phyloP scores from a whole-genome alignment of 2,113 vertebrate genomes.

The Oryzias curvinotus region DNA sequence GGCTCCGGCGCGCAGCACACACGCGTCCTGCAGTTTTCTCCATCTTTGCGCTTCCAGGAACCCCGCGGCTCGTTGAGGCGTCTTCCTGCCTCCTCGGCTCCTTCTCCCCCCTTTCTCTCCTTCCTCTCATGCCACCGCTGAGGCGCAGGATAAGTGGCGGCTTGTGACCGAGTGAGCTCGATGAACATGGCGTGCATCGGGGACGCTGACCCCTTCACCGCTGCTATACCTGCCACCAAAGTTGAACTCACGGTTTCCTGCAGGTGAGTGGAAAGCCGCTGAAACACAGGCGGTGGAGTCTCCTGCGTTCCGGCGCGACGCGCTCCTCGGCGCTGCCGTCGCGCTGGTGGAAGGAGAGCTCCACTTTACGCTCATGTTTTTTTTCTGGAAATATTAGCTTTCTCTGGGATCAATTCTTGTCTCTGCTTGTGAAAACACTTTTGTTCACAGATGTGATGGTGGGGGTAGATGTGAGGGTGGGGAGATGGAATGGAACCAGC shows the following conservation, averaged over 20 bases:
- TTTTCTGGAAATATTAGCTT: too few relatives aligned
- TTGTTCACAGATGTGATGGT: too few relatives aligned
- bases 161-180: slow-evolving; percentile 58
- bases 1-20: slow-evolving; percentile 26
- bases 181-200: slow-evolving; percentile 87
- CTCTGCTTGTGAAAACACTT: too few relatives aligned
- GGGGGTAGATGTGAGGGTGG: neutral
- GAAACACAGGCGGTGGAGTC: neutral
- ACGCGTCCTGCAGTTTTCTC: slow-evolving; percentile 9
- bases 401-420: too few relatives aligned
- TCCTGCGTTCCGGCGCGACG: neutral
- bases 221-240: slow-evolving; percentile 91
- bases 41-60: slow-evolving; percentile 9
- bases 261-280: slow-evolving; percentile 80
- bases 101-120: neutral
- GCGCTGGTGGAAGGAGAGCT: too few relatives aligned
- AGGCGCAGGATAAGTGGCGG: slow-evolving; percentile 24
- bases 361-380: too few relatives aligned
- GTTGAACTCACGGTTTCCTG: slow-evolving; percentile 95
- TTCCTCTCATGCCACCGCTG: slow-evolving; percentile 47
- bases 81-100: neutral
- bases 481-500: neutral
- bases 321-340: too few relatives aligned
- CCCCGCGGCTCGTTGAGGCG: neutral
- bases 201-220: slow-evolving; percentile 87